phyloP scores from a whole-genome alignment of 2,797 vertebrate genomes.

The Hirundo rustica region DNA sequence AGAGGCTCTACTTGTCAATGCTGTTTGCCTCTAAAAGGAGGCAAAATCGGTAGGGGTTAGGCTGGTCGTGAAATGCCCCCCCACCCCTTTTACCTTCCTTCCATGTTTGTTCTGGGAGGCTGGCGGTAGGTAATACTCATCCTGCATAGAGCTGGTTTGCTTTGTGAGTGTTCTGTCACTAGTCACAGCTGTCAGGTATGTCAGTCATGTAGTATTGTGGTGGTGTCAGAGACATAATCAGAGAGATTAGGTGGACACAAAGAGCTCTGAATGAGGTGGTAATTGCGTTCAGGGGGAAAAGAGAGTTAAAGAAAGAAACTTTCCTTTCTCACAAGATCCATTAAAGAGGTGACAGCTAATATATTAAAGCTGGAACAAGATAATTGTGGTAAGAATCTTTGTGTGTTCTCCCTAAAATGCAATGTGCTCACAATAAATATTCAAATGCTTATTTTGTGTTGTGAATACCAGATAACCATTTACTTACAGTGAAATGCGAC shows the following conservation, averaged over 20 bases:
- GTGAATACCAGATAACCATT: slow-evolving; percentile 71
- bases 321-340: slow-evolving; percentile 75
- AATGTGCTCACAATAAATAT: slow-evolving; percentile 72
- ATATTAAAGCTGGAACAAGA: slow-evolving; percentile 78
- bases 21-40: slow-evolving; percentile 59
- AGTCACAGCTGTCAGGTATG: slow-evolving; percentile 78
- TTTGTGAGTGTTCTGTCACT: slow-evolving; percentile 69
- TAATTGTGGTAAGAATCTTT: slow-evolving; percentile 78
- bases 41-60: slow-evolving; percentile 56
- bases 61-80: slow-evolving; percentile 36
- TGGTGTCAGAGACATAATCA: slow-evolving; percentile 75
- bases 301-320: slow-evolving; percentile 77
- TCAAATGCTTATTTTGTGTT: slow-evolving; percentile 74
- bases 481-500: slow-evolving; percentile 65
- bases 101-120: slow-evolving; percentile 49
- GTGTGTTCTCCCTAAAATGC: slow-evolving; percentile 73
- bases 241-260: slow-evolving; percentile 78
- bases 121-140: slow-evolving; percentile 70
- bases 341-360: slow-evolving; percentile 80
- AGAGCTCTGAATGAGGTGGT: slow-evolving; percentile 75
- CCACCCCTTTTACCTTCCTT: slow-evolving; percentile 62
- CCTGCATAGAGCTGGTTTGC: slow-evolving; percentile 66
- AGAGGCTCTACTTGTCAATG: slow-evolving; percentile 60
- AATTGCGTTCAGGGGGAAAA: slow-evolving; percentile 75
- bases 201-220: slow-evolving; percentile 78